Percentiles rank a stretch among this genome's conserved stretches.
These are phyloP conservation scores for Xiphophorus couchianus DNA, from an alignment of 2,113 vertebrate genomes.

Conservation along the genomic window DNA sequence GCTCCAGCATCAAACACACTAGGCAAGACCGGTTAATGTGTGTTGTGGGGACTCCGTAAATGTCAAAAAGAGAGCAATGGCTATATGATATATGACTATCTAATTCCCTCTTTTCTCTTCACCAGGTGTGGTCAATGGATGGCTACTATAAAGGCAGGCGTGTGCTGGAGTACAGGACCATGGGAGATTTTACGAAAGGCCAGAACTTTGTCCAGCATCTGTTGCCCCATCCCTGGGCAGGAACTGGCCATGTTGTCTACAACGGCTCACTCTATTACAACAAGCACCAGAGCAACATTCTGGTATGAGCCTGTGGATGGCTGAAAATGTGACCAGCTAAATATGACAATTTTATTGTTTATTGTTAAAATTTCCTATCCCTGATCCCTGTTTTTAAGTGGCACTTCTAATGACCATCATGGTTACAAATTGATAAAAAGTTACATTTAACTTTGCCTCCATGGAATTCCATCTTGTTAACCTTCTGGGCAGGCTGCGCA, in stretches of 20 bases:
- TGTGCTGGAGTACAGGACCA: conserved; percentile 89
- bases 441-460: neutral
- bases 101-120: neutral
- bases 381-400: neutral
- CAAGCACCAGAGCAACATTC: conserved; percentile 80
- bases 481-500: no score
- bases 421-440: neutral
- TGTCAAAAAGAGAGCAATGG: no score
- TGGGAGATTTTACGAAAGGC: conserved; percentile 89
- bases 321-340: neutral
- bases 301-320: conserved; percentile 52
- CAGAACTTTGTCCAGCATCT: conserved; percentile 93
- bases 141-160: conserved; percentile 91
- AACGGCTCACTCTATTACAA: conserved; percentile 83
- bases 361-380: neutral
- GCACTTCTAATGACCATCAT: neutral
- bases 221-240: conserved; percentile 85
- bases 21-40: no score
- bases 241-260: conserved; percentile 81
- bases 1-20: no score
- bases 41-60: no score
- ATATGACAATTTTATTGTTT: neutral
- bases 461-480: neutral
- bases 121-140: conserved; percentile 95
- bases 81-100: no score